Conservation (phyloP, 2,113 vertebrate genomes). For the Actenoides hombroni region DNA sequence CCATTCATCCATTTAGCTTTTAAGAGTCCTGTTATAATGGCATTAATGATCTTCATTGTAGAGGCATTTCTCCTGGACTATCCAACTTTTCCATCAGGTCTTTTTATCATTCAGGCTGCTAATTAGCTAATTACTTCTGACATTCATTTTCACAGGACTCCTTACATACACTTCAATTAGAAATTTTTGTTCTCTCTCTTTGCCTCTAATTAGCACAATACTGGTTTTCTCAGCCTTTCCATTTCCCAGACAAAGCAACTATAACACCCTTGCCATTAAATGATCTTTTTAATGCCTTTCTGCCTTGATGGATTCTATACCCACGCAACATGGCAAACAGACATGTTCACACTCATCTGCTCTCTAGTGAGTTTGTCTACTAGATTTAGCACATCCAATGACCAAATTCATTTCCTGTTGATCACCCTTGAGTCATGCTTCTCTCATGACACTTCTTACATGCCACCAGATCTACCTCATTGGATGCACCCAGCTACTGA, state of each 20-base stretch:
- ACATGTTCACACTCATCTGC: background rate
- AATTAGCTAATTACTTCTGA: background rate
- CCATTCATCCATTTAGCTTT: background rate
- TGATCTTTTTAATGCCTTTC: background rate
- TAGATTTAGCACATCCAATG: background rate
- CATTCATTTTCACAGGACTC: background rate
- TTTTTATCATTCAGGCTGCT: background rate
- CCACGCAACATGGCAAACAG: background rate
- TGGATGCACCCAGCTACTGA: background rate
- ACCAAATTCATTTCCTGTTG: background rate
- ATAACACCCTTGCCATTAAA: background rate
- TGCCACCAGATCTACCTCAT: background rate
- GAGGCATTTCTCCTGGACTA: background rate
- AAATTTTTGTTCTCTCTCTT: background rate
- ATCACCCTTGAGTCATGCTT: background rate
- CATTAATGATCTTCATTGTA: background rate
- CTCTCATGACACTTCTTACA: background rate
- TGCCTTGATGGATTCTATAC: background rate
- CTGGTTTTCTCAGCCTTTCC: background rate
- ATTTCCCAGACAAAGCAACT: background rate
- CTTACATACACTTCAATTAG: background rate
- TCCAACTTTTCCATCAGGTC: background rate
- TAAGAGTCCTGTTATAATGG: background rate
- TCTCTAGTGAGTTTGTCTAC: background rate
- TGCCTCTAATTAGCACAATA: background rate